phyloP scores from a whole-genome alignment of 2,113 vertebrate species.

The Raja brachyura region DNA sequence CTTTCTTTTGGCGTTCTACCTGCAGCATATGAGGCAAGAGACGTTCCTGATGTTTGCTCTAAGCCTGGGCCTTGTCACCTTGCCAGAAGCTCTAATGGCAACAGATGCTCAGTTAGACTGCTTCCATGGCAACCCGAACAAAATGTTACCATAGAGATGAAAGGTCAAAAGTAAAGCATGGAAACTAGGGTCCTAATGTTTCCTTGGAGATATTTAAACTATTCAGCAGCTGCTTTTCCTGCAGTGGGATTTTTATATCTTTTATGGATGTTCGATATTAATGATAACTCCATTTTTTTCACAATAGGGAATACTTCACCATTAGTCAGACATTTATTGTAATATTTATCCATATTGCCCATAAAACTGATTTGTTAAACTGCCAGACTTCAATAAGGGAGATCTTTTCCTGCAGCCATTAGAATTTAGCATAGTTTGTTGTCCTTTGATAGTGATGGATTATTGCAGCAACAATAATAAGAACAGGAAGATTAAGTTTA shows the following conservation, averaged over 20 bases:
- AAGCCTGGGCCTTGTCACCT: conserved; percentile 26
- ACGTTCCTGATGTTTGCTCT: conserved; percentile 8
- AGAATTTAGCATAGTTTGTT: neutral
- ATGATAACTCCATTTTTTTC: neutral
- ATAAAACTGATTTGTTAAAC: conserved; percentile 36
- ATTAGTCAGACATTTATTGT: neutral
- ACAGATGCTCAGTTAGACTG: conserved; percentile 35
- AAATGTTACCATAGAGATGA: conserved; percentile 45
- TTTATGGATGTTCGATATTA: conserved; percentile 33
- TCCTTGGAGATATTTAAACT: conserved; percentile 37
- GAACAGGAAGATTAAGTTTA: neutral
- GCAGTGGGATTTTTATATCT: conserved; percentile 10
- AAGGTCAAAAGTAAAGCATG: conserved; percentile 42
- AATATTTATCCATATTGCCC: conserved; percentile 18
- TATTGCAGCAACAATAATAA: no score
- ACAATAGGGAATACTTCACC: conserved; percentile 30
- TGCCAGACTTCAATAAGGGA: neutral
- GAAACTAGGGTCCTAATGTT: conserved; percentile 40
- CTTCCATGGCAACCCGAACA: conserved; percentile 45
- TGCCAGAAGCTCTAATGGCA: conserved; percentile 2
- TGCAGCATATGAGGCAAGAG: neutral
- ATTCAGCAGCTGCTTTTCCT: conserved; percentile 33
- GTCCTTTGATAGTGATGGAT: neutral
- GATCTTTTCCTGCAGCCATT: neutral
- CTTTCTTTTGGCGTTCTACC: conserved; percentile 25